Conservation (phyloP, 2,797 vertebrate species). For the Phylloscopus collybita region DNA sequence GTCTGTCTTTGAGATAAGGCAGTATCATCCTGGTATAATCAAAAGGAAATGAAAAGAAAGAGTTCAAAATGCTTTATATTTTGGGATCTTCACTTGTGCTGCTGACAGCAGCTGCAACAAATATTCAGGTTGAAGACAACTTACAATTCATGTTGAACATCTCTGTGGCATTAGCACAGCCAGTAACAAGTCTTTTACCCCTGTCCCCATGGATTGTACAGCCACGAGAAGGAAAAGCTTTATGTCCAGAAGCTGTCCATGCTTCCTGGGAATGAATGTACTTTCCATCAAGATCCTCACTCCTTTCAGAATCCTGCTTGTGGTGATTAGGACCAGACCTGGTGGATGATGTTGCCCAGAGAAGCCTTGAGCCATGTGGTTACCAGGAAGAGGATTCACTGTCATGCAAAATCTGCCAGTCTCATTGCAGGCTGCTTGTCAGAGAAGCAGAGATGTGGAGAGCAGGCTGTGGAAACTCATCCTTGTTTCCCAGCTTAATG, state of each 20-base stretch:
- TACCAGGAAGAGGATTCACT: background rate
- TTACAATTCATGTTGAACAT: background rate
- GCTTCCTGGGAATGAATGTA: background rate
- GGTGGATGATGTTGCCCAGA: background rate
- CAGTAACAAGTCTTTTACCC: background rate
- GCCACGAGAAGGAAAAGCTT: background rate
- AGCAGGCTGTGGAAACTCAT: background rate
- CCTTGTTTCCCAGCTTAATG: background rate
- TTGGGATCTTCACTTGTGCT: constrained; percentile 6
- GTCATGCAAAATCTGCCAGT: background rate
- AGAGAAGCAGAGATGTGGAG: background rate
- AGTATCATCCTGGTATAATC: background rate
- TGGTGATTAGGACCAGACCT: background rate
- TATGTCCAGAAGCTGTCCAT: background rate
- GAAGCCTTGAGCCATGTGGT: background rate
- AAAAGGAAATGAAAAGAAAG: constrained; percentile 31
- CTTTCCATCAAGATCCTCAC: background rate
- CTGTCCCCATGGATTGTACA: background rate
- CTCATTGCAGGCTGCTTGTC: background rate
- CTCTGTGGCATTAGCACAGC: background rate
- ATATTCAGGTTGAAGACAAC: background rate
- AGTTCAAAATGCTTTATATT: constrained; percentile 44
- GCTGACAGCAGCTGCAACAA: constrained; percentile 33
- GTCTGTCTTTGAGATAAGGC: constrained; percentile 67
- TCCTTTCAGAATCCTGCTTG: fast-evolving